Evolutionary conservation across 2,888 invertebrate genomes (phyloP), one percentile per base, ranked within the genome.

Genomic region (Drosophila algonquin): DNA sequence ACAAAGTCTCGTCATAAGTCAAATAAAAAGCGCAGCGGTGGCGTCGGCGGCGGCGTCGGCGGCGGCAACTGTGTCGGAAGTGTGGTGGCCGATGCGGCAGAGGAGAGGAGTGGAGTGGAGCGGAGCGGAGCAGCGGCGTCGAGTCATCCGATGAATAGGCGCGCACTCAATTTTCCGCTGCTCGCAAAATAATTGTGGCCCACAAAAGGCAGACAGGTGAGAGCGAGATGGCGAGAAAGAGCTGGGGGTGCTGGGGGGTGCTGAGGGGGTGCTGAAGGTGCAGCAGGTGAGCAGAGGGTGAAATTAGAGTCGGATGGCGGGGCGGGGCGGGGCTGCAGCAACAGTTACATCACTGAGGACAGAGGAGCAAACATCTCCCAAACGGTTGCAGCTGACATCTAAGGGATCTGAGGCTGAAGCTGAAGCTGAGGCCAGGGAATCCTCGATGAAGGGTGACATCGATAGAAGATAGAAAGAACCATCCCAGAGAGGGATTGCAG

Each of bases 1-100:
- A 58, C 80, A 73, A 69, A 63, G 71, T 81, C 73, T 79, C 87
- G 89, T 87, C 87, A 85, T 87, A 85, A 85, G 87, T 84, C 89
- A 85, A 85, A 85, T 80, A 85, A 85, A 84, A 89, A 87, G 84
- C 79, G 79, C 86, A 80, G 73, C 73, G 44, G 54, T 54, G 64
- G 73, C 72, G 59, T 58, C 59, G n/a, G 40, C n/a, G n/a, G n/a
- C n/a, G n/a, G 18, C 18, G 18, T 18, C 7, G 30, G 8, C 8
- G 30, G 30, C 27, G 44, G 54, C 64, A 73, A 72, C 72, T 73
- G 64, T 64, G 71, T 71, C 73, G 71, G 73, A 63, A 72, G 73
- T 63, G 63, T 63, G 63, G 73, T 53, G 63, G 53, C 40, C n/a
- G 40, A 40, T 30, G 30, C 30, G 30, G 30, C 30, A 30, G 30